Conservation (phyloP, 2,888 invertebrate species). For the Penaeus monodon region DNA sequence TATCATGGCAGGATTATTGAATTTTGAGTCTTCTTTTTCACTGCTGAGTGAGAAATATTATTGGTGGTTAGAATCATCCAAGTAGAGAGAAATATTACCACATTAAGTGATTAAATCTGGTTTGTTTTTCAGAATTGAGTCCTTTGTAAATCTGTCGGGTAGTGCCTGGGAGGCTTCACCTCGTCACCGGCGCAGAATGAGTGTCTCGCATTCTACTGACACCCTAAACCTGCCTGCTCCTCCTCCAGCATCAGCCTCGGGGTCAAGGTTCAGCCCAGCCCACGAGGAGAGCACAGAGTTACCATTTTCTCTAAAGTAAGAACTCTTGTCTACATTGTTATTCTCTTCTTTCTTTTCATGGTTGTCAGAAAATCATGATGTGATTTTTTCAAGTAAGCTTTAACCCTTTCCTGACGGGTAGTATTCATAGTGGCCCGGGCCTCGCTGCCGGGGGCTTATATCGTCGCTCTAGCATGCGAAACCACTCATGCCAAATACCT, state of each 20-base stretch:
- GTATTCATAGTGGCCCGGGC: too few relatives aligned
- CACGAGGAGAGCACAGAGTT: slow-evolving; percentile 65
- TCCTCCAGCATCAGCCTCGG: slow-evolving; percentile 62
- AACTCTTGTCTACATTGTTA: slow-evolving; percentile 64
- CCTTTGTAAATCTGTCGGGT: slow-evolving; percentile 55
- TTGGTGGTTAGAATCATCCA: too few relatives aligned
- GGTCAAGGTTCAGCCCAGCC: slow-evolving; percentile 58
- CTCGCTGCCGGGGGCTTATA: too few relatives aligned
- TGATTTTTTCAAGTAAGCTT: too few relatives aligned
- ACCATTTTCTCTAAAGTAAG: slow-evolving; percentile 68
- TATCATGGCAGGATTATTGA: too few relatives aligned
- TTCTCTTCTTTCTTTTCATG: not conserved
- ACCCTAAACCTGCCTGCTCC: slow-evolving; percentile 63
- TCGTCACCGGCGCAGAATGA: slow-evolving; percentile 66
- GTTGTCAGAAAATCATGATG: not conserved
- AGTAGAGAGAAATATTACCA: too few relatives aligned
- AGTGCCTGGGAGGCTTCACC: slow-evolving; percentile 68
- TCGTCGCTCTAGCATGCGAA: too few relatives aligned
- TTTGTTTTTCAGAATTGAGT: slow-evolving; percentile 50
- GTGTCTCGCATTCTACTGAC: slow-evolving; percentile 67
- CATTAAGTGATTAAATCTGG: too few relatives aligned
- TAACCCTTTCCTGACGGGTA: too few relatives aligned
- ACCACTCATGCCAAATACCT: too few relatives aligned
- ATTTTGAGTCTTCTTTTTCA: too few relatives aligned
- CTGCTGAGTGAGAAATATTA: too few relatives aligned